Conservation (phyloP, 2,113 vertebrate species). For the Tachysurus vachellii region DNA sequence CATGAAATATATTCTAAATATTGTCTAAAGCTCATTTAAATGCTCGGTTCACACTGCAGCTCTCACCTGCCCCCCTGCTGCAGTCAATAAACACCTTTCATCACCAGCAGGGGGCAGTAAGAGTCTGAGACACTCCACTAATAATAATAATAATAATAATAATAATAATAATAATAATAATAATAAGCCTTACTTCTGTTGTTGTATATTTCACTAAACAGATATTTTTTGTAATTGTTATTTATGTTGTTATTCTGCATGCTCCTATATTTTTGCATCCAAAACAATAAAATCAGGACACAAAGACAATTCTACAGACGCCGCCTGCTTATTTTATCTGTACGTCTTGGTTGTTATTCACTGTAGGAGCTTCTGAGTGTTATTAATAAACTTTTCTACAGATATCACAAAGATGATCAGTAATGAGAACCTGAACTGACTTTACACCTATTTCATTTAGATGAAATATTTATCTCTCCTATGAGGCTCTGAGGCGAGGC, state of each 20-base stretch:
- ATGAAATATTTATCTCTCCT: neutral
- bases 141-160: conserved; percentile 7
- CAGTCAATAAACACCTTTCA: neutral
- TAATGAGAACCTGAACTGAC: neutral
- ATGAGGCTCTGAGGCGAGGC: no score
- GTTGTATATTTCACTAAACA: conserved; percentile 12
- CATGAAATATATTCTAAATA: conserved; percentile 13
- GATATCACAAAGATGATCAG: neutral
- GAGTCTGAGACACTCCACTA: neutral
- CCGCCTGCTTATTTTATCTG: neutral
- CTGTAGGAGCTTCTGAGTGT: neutral
- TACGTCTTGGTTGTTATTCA: no score
- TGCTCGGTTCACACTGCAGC: neutral
- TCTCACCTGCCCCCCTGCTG: neutral
- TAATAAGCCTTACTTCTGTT: neutral
- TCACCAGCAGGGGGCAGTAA: conserved; percentile 45
- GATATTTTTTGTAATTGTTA: conserved; percentile 25
- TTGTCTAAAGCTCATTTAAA: neutral
- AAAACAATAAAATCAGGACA: conserved; percentile 40
- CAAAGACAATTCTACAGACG: neutral
- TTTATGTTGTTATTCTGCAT: conserved; percentile 50
- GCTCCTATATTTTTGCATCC: conserved; percentile 46
- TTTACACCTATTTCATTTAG: neutral
- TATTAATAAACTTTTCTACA: neutral
- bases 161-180: conserved; percentile 23